Evolutionary conservation across 2,888 invertebrate species (phyloP).

Genomic region (Tiliacea citrago): DNA sequence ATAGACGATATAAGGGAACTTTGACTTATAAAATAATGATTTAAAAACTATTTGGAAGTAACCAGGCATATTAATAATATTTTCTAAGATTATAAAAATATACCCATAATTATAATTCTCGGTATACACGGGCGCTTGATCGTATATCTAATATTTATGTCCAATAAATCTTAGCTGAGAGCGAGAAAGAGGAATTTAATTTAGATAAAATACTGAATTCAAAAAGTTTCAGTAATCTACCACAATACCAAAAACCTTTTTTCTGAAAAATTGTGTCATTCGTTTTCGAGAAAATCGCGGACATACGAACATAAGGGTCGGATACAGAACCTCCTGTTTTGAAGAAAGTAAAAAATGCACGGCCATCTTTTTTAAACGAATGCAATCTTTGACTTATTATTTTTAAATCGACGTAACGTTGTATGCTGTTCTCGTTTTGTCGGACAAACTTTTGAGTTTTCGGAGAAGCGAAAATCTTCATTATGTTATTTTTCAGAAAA

Average conservation of each 20-base stretch:
- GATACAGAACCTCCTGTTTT: background rate
- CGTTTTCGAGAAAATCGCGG: background rate
- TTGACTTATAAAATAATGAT: slow-evolving; percentile 29
- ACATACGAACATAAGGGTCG: background rate
- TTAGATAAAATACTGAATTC: background rate
- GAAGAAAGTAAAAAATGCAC: background rate
- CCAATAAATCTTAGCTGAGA: slow-evolving; percentile 21
- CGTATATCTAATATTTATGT: background rate
- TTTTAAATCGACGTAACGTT: background rate
- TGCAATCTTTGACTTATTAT: background rate
- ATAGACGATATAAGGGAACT: slow-evolving; percentile 19
- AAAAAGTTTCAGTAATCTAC: background rate
- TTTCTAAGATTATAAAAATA: slow-evolving; percentile 54
- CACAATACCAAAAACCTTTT: background rate
- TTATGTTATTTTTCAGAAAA: background rate
- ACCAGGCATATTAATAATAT: slow-evolving; percentile 35
- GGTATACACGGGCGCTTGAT: slow-evolving; percentile 15
- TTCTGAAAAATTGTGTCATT: background rate
- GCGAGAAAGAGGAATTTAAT: too few relatives aligned
- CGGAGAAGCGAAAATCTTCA: background rate
- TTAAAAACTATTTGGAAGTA: slow-evolving; percentile 49
- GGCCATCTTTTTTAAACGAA: background rate
- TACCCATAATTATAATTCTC: slow-evolving; percentile 27
- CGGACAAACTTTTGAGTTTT: background rate
- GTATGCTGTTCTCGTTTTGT: background rate